Evolutionary conservation across 1,140 invertebrate species (phyloP).

Genomic region (Megalonaias nervosa): DNA sequence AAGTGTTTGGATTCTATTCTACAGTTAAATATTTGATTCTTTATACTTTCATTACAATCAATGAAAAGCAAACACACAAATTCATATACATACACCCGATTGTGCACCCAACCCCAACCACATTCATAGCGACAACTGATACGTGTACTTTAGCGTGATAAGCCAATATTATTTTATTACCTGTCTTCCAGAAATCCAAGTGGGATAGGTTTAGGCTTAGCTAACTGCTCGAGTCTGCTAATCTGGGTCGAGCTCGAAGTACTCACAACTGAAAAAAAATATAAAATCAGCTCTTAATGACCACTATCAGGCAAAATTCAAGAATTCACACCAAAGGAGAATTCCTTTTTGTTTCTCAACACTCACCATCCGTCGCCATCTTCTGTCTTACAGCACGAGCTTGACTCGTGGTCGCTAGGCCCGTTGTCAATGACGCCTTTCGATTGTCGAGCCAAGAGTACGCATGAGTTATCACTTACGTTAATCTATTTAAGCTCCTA

Average conservation of each 20-base stretch:
- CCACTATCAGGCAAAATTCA: too few species aligned
- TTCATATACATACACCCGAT: too few species aligned
- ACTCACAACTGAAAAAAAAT: conserved; percentile 19
- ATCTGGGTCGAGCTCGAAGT: too few species aligned
- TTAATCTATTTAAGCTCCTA: background rate
- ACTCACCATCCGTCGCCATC: conserved; percentile 27
- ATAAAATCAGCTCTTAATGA: background rate
- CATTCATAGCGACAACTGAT: background rate
- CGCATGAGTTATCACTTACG: background rate
- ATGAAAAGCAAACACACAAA: background rate
- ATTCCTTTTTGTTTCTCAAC: background rate
- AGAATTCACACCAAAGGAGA: background rate
- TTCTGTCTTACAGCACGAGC: conserved; percentile 19
- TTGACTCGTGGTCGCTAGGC: conserved; percentile 13
- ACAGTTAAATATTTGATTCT: background rate
- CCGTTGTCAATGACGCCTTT: conserved; percentile 29
- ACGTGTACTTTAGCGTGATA: conserved; percentile 30
- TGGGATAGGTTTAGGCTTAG: conserved; percentile 23
- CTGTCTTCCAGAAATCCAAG: conserved; percentile 29
- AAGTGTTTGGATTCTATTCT: background rate
- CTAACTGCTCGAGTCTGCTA: conserved; percentile 20
- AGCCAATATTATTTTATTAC: conserved; percentile 8
- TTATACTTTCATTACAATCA: background rate
- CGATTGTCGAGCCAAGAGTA: conserved; percentile 3
- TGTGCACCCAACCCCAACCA: background rate